Base-by-base conservation (phyloP, 2,113 vertebrate species). In the Lutjanus erythropterus region DNA sequence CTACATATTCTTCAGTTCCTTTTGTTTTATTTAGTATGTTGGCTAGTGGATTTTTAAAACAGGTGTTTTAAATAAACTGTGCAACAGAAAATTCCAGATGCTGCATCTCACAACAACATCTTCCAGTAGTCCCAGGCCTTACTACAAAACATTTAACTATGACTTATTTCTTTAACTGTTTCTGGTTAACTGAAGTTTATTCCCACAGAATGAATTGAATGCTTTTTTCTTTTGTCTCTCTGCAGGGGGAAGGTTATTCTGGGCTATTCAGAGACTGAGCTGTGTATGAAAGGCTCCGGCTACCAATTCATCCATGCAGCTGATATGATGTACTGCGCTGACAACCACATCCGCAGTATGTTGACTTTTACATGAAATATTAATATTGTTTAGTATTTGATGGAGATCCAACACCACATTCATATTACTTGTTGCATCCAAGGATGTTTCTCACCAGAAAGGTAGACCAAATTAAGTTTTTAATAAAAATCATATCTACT, bases 301-400 rank as follows among this genome's bases (percentile, higher is more conserved):
- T 97, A 96, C 88, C 96, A 96, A 80, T 96, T 96, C 78, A 90
- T 96, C 87, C 96, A 97, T 0, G 88, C 86, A 0, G 95, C 94
- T 0, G 96, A 96, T 62, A 88, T 96, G 94, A 96, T 96, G 95
- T 33, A 96, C 91, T 96, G 95, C 0, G 95, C 96, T 0, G 94
- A 96, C 81, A 96, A 83, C 41, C 95, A 97, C 1, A 2, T 95
- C 0, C 94, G 87, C 59, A 94, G 96, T 96, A 92, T 61, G 95
- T 90, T 7, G 19, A 23, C 27, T 33, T 60, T 18, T 19, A 19
- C n/a, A 39, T 35, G 2, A 16, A 23, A 47, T 46, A 11, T 7
- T 55, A 16, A n/a, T 33, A 11, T 23, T 35, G 2, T 59, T n/a
- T 58, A 23, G 19, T 12, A 3, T 61, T 59, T 35, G 3, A 21